Conservation (phyloP, 2,113 vertebrate species). For the Oryzias woworae region DNA sequence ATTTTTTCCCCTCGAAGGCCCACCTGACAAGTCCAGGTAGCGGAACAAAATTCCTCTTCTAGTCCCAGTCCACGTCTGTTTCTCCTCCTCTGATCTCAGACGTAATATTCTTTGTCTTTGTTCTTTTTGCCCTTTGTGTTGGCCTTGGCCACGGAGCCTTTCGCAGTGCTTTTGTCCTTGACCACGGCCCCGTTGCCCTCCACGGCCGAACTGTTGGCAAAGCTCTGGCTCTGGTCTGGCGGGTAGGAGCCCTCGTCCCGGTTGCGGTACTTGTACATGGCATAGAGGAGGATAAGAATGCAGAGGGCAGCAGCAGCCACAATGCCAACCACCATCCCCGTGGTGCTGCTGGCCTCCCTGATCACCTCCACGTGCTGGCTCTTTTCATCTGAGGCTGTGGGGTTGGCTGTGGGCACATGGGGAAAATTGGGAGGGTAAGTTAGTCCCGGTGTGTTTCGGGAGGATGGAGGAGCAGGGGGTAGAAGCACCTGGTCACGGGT, state of each 20-base stretch:
- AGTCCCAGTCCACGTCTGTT: conserved; percentile 42
- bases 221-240: conserved; percentile 88
- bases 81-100: conserved; percentile 72
- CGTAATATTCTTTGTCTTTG: conserved; percentile 96
- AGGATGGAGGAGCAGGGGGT: conserved; percentile 85
- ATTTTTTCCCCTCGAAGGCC: conserved; percentile 42
- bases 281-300: conserved; percentile 96
- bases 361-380: conserved; percentile 90
- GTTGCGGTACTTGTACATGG: conserved; percentile 98
- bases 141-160: conserved; percentile 80
- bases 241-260: conserved; percentile 94
- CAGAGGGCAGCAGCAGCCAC: conserved; percentile 94
- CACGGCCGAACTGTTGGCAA: conserved; percentile 84
- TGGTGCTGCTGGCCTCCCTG: conserved; percentile 94
- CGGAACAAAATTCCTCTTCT: conserved; percentile 45
- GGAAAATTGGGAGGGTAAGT: conserved; percentile 88
- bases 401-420: conserved; percentile 92
- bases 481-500: conserved; percentile 89
- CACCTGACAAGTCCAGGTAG: conserved; percentile 40
- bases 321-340: conserved; percentile 95
- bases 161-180: conserved; percentile 85
- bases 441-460: conserved; percentile 83
- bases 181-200: conserved; percentile 88
- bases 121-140: conserved; percentile 91
- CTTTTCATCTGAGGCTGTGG: conserved; percentile 86